Percentiles rank a stretch among this genome's conserved stretches.
These are phyloP conservation scores for Pyrocephalus nanus DNA, from an alignment of 2,797 vertebrate species.

Conservation along the genomic window DNA sequence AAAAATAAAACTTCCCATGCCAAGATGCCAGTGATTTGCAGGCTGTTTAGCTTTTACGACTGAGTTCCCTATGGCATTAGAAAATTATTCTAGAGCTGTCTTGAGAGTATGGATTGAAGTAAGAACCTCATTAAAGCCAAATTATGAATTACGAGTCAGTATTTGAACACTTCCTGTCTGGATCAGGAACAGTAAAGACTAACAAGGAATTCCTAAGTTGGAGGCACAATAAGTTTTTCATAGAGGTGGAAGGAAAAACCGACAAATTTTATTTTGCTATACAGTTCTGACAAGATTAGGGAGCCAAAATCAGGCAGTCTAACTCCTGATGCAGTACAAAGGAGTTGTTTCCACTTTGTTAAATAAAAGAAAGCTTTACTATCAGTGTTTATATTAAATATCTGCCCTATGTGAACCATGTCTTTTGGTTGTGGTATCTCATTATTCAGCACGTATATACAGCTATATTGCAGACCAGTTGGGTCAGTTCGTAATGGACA, in stretches of 20 bases:
- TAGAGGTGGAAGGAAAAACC: not conserved
- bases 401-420: not conserved
- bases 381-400: not conserved
- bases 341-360: not conserved
- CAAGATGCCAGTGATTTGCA: not conserved
- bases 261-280: not conserved
- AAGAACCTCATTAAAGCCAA: not conserved
- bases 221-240: not conserved
- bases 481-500: not conserved
- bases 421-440: not conserved
- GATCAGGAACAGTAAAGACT: not conserved
- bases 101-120: not conserved
- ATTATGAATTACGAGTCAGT: not conserved
- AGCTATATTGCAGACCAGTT: not conserved
- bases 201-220: not conserved
- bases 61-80: not conserved
- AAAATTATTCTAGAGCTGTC: not conserved
- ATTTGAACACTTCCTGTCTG: not conserved
- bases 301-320: not conserved
- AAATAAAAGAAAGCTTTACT: not conserved
- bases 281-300: not conserved
- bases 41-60: not conserved
- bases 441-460: not conserved
- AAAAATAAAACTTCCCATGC: not conserved
- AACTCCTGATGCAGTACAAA: not conserved